Percentiles rank a stretch among this genome's conserved stretches.
phyloP scores from a whole-genome alignment of 2,888 invertebrate species.

The Xanthostigma xanthostigma region DNA sequence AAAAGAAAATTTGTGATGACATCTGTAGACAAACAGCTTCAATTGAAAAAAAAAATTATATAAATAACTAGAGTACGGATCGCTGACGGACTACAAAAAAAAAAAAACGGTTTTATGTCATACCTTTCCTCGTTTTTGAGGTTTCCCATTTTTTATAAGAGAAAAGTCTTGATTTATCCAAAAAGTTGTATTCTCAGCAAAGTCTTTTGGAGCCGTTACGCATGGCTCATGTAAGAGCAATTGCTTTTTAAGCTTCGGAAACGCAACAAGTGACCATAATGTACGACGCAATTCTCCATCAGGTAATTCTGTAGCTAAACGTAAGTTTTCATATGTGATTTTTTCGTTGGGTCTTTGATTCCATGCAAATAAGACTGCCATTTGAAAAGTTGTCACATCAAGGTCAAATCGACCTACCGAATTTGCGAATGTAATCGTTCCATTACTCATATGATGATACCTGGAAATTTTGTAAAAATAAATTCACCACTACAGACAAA shows the following conservation, averaged over 20 bases:
- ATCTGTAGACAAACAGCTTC: background rate
- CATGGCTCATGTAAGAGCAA: slow-evolving; percentile 67
- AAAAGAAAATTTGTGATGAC: background rate
- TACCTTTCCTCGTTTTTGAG: slow-evolving; percentile 83
- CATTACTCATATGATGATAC: slow-evolving; percentile 98
- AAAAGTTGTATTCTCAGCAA: slow-evolving; percentile 81
- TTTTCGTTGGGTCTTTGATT: slow-evolving; percentile 88
- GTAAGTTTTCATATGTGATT: slow-evolving; percentile 91
- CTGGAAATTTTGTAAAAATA: slow-evolving; percentile 17
- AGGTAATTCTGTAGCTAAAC: slow-evolving; percentile 91
- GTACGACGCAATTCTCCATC: slow-evolving; percentile 90
- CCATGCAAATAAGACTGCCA: slow-evolving; percentile 98
- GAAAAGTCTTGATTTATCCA: slow-evolving; percentile 98
- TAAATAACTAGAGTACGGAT: background rate
- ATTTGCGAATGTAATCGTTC: slow-evolving; percentile 91
- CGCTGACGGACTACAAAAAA: no score
- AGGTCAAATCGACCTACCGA: slow-evolving; percentile 87
- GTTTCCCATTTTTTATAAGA: slow-evolving; percentile 83
- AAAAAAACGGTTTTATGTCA: background rate
- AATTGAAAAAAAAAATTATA: background rate
- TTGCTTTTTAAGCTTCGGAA: slow-evolving; percentile 91
- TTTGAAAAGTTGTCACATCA: slow-evolving; percentile 98
- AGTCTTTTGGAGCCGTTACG: slow-evolving; percentile 83
- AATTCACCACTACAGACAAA: background rate
- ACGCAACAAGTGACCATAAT: slow-evolving; percentile 88